Percentiles rank a stretch among this genome's conserved stretches.
phyloP scores from a whole-genome alignment of 2,888 invertebrate species.

The Mythimna impura region DNA sequence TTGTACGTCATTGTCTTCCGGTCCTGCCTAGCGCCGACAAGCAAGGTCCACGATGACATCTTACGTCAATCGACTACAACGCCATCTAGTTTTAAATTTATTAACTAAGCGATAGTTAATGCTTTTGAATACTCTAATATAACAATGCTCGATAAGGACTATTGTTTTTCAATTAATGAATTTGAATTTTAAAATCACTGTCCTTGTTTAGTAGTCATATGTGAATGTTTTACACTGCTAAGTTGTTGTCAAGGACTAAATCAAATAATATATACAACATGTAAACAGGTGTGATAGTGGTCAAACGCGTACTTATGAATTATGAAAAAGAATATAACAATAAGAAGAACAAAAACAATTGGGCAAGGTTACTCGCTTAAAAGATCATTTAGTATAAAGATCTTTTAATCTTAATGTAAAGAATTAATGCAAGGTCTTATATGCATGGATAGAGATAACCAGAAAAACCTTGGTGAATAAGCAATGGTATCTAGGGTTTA shows the following conservation, averaged over 20 bases:
- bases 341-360: conserved; percentile 11
- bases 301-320: too few species aligned
- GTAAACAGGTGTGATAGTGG: too few species aligned
- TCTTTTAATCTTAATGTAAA: conserved; percentile 5
- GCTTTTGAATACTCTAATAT: not conserved
- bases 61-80: conserved; percentile 57
- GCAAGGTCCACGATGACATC: conserved; percentile 68
- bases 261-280: conserved; percentile 10
- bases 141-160: not conserved
- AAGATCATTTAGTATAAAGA: conserved; percentile 5
- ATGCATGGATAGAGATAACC: conserved; percentile 21
- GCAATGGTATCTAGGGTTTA: conserved; percentile 66
- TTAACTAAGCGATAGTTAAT: conserved; percentile 19
- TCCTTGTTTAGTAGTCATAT: conserved; percentile 23
- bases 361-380: not conserved
- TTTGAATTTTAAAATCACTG: conserved; percentile 10
- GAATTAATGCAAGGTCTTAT: not conserved
- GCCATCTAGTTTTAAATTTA: conserved; percentile 53
- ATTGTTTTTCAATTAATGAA: conserved; percentile 8
- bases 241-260: conserved; percentile 10
- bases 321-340: not conserved
- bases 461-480: conserved; percentile 59
- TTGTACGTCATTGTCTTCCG: conserved; percentile 76
- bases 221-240: conserved; percentile 19
- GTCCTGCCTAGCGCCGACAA: conserved; percentile 66